Evolutionary conservation across 1,140 invertebrate species (phyloP).

Genomic region (Panagrolaimus sp.): DNA sequence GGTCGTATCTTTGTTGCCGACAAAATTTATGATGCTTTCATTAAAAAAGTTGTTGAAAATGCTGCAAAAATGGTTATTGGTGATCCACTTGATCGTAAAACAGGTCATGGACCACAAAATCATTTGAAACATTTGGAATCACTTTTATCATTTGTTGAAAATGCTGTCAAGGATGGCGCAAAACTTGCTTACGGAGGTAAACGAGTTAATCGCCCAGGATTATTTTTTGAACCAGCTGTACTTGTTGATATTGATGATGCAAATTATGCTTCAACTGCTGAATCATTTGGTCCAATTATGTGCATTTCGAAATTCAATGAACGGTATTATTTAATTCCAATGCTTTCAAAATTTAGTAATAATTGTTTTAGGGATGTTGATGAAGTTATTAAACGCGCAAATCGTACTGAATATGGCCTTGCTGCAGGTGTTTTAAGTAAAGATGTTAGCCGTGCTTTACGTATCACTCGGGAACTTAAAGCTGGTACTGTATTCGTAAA

Average conservation of each 20-base stretch:
- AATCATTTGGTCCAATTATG: slow-evolving; percentile 44
- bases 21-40: slow-evolving; percentile 81
- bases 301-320: slow-evolving; percentile 7
- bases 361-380: not conserved
- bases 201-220: slow-evolving; percentile 68
- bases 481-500: slow-evolving; percentile 63
- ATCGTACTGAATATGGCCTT: slow-evolving; percentile 59
- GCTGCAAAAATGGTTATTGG: slow-evolving; percentile 72
- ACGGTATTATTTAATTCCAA: slow-evolving; percentile 2
- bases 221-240: slow-evolving; percentile 67
- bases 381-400: not conserved
- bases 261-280: slow-evolving; percentile 66
- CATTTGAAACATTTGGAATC: slow-evolving; percentile 77
- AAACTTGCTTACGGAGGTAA: slow-evolving; percentile 71
- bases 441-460: slow-evolving; percentile 35
- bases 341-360: not conserved
- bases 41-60: slow-evolving; percentile 68
- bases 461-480: slow-evolving; percentile 59
- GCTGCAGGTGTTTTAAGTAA: slow-evolving; percentile 1
- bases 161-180: slow-evolving; percentile 85
- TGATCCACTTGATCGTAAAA: slow-evolving; percentile 68
- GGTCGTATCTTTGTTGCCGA: slow-evolving; percentile 74
- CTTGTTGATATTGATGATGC: slow-evolving; percentile 34
- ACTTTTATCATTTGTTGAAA: slow-evolving; percentile 72
- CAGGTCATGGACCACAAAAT: slow-evolving; percentile 77